Conservation (phyloP, 2,888 invertebrate genomes). For the Machimus rusticus region DNA sequence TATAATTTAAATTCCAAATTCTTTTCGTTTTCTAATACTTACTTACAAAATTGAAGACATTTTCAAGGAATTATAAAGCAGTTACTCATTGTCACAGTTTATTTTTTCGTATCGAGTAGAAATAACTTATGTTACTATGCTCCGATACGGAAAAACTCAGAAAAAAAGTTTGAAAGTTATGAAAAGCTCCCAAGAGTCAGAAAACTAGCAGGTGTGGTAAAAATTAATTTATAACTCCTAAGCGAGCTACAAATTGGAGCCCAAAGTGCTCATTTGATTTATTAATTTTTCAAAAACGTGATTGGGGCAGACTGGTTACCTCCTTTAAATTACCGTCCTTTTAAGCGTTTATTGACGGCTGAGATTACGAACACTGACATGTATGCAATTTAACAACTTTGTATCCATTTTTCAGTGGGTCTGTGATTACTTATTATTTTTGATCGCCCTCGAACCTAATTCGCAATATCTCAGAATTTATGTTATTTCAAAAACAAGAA, state of each 20-base stretch:
- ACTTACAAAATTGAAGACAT: not conserved
- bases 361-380: not conserved
- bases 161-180: conserved; percentile 19
- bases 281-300: conserved; percentile 45
- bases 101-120: not conserved
- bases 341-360: not conserved
- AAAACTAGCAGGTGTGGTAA: conserved; percentile 44
- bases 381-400: not conserved
- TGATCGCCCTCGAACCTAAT: not conserved
- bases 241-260: conserved; percentile 45
- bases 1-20: not conserved
- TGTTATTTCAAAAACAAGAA: not conserved
- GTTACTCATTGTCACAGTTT: not conserved
- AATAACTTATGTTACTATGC: not conserved
- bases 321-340: not conserved
- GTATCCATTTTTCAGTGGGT: not conserved
- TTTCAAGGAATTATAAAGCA: not conserved
- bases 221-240: conserved; percentile 47
- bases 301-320: conserved; percentile 21
- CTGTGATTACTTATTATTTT: not conserved
- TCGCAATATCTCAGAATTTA: not conserved
- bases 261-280: conserved; percentile 43
- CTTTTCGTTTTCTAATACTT: not conserved
- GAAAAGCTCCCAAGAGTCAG: conserved; percentile 38
- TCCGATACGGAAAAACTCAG: not conserved